phyloP scores from a whole-genome alignment of 2,888 invertebrate genomes.

The Cylindroiulus punctatus region DNA sequence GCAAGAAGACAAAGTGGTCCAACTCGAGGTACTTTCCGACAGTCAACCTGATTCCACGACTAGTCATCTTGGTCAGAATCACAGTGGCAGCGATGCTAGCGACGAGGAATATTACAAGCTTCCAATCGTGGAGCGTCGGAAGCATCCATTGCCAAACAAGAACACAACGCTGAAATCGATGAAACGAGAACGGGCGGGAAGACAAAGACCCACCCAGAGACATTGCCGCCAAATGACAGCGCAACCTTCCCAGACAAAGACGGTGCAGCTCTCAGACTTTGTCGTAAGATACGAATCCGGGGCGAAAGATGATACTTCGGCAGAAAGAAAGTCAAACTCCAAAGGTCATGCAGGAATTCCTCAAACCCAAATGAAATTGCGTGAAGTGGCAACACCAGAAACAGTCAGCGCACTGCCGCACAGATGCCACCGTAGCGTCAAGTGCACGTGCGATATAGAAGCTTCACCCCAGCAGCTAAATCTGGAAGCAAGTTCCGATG shows the following conservation, averaged over 20 bases:
- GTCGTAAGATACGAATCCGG: background rate
- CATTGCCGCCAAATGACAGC: background rate
- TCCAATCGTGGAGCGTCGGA: background rate
- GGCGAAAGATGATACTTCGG: background rate
- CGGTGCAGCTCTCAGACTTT: background rate
- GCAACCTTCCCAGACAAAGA: background rate
- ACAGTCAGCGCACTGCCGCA: background rate
- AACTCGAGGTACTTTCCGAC: background rate
- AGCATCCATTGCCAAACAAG: background rate
- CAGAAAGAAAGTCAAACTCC: background rate
- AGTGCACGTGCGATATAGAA: background rate
- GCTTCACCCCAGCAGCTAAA: background rate
- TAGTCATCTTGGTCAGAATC: background rate
- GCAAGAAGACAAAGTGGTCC: background rate
- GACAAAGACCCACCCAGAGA: background rate
- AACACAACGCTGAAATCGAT: background rate
- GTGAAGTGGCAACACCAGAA: background rate
- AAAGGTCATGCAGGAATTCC: background rate
- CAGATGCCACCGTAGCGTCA: background rate
- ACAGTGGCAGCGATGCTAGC: background rate
- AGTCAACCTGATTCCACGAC: background rate
- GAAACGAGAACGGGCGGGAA: background rate
- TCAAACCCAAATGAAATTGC: background rate
- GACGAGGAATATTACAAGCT: conserved; percentile 53
- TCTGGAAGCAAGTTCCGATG: conserved; percentile 39